phyloP scores from a whole-genome alignment of 37 sponge, comb jelly and placozoan species.

The Ephydatia muelleri region DNA sequence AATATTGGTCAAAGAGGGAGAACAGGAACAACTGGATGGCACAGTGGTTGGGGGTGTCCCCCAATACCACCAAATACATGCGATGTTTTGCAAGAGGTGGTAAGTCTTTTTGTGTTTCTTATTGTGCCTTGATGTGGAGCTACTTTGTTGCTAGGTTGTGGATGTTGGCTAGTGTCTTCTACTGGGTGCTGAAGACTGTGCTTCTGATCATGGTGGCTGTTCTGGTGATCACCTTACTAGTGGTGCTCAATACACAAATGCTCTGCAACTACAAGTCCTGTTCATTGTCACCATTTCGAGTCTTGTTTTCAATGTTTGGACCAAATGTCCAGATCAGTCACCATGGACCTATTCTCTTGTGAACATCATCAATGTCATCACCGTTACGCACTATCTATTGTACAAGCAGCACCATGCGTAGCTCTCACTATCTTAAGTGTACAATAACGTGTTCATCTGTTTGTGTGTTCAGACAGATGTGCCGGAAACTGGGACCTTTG shows the following conservation, averaged over 20 bases:
- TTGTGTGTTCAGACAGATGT: background rate
- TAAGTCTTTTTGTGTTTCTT: background rate
- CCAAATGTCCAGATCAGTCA: background rate
- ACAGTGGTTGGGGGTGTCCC: too few species aligned
- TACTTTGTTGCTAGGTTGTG: background rate
- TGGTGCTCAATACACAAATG: background rate
- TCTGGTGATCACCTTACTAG: background rate
- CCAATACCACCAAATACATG: background rate
- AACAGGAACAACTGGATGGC: background rate
- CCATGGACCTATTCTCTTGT: background rate
- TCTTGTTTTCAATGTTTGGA: conserved; percentile 1
- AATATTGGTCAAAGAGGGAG: background rate
- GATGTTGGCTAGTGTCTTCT: background rate
- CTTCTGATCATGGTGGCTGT: background rate
- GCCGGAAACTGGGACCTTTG: background rate
- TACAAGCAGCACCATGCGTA: too few species aligned
- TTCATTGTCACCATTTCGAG: background rate
- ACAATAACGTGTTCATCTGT: too few species aligned
- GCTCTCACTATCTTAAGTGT: too few species aligned
- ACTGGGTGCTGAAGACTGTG: background rate
- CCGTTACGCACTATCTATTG: background rate
- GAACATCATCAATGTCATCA: background rate
- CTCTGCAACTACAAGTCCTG: background rate
- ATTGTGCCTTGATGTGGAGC: background rate
- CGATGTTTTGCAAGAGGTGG: background rate